Base-by-base conservation (phyloP, 2,888 invertebrate genomes). In the Scotopteryx bipunctaria region DNA sequence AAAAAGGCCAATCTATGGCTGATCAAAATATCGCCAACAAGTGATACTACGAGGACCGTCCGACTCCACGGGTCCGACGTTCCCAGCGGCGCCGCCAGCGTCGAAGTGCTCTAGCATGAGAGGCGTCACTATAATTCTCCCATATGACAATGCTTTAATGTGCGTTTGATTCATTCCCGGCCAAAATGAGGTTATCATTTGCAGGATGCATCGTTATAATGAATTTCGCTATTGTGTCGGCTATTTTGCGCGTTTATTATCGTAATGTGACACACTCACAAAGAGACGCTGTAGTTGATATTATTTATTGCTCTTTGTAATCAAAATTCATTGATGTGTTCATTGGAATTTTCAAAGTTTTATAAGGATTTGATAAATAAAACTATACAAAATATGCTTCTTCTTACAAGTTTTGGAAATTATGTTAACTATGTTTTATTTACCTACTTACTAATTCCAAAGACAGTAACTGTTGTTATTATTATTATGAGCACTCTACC, bases 61-160 rank as follows among this genome's bases (percentile, higher is more conserved):
- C 61, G 23, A 40, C 76, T 83, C 81, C 63, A 74, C 47, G 2
- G 35, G 40, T 21, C 29, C 56, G 2, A 29, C 65, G 59, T 56
- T n/a, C 23, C 73, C 51, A 19, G 52, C 29, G 66, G 52, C 70
- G 73, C 78, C 78, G 66, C 66, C 73, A 78, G 78, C 84, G 81
- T 77, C 83, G 81, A 83, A 86, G 84, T 81, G 76, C 77, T 77
- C 78, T 82, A 86, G 48, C 45, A 84, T 82, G 88, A 85, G 86
- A 82, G 83, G 76, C 83, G 86, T 89, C 89, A 90, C 87, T 87
- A 90, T 88, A 89, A 88, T 85, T 89, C 86, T 87, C 86, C 78
- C 71, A 78, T 77, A 78, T 86, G 89, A 89, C 89, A 88, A 89
- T 87, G 88, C 84, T 88, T 81, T 86, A 86, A 86, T 86, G 81